Conservation (phyloP, 2,888 invertebrate species). For the Tinea trinotella region DNA sequence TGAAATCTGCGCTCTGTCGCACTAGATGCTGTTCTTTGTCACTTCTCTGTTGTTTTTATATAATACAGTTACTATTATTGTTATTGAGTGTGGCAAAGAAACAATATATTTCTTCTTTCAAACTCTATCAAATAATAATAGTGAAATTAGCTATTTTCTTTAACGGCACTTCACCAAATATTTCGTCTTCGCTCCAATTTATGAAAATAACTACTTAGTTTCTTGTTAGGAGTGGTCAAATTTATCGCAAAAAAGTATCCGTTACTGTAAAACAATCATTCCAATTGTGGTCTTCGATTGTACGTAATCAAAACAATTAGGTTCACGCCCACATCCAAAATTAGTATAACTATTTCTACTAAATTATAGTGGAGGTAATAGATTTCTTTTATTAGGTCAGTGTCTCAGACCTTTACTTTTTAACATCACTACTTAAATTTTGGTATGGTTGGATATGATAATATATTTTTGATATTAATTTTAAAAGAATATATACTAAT, state of each 20-base stretch:
- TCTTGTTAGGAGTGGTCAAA: conserved; percentile 33
- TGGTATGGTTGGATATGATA: too few relatives aligned
- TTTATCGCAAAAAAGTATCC: conserved; percentile 39
- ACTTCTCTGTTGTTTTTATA: too few relatives aligned
- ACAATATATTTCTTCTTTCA: too few relatives aligned
- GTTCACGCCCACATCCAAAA: conserved; percentile 26
- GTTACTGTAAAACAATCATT: conserved; percentile 34
- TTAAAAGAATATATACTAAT: too few relatives aligned
- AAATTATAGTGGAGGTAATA: neutral
- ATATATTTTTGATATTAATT: too few relatives aligned
- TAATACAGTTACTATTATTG: too few relatives aligned
- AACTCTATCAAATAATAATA: too few relatives aligned
- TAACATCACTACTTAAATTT: too few relatives aligned
- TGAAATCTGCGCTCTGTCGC: too few relatives aligned
- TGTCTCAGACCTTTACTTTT: too few relatives aligned
- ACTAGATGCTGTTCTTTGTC: too few relatives aligned
- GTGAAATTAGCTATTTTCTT: neutral
- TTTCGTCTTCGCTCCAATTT: neutral
- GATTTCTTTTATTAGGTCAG: conserved; percentile 5
- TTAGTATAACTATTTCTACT: neutral
- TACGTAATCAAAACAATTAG: conserved; percentile 41
- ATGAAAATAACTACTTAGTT: conserved; percentile 34
- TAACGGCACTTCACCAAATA: neutral
- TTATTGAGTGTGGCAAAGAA: too few relatives aligned
- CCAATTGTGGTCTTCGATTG: conserved; percentile 47